Evolutionary conservation across 1,140 invertebrate genomes (phyloP), one percentile per base, ranked within the genome.

Genomic region (Caligus rogercresseyi): DNA sequence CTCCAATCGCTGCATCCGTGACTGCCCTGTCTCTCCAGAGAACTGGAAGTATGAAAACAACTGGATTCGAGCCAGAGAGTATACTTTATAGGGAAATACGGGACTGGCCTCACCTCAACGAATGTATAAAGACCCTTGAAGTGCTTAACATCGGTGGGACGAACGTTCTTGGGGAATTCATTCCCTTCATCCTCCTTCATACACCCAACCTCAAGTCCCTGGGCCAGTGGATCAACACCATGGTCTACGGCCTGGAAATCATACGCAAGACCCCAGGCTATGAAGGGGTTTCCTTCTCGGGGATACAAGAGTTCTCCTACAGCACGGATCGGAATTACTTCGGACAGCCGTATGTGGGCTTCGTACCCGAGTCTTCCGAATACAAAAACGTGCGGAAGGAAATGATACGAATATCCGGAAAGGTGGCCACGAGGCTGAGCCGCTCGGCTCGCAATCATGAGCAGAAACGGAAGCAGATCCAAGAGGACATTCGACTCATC

Each of bases 91-190:
- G 61, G 3, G 61, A 63, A 21, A 63, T 63, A 16, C 15, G 16
- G 15, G 19, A 63, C 13, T 63, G 61, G 61, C 53, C 61, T 24
- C 61, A 63, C 23, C 16, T 63, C 15, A 63, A 63, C 52, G 52
- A 54, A n/a, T 63, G 61, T 26, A 25, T 63, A 23, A 25, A 63
- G 25, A 59, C 52, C 20, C 52, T 63, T 16, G 61, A 63, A 55
- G 53, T 63, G 18, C 25, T 63, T 15, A 63, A 63, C 52, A 63
- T 63, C 16, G 61, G 61, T 54, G 53, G 61, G 1, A 63, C 51
- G 1, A 63, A 63, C 24, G 61, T 63, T 19, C 54, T 63, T n/a
- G 61, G 61, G 23, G 61, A 63, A 53, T 63, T 63, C 52, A 56
- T 63, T 53, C 61, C 61, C 19, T 63, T 63, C 25, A 4, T 63